These are phyloP conservation scores for Archocentrus centrarchus DNA, from an alignment of 2,113 vertebrate genomes.

Conservation along the genomic window DNA sequence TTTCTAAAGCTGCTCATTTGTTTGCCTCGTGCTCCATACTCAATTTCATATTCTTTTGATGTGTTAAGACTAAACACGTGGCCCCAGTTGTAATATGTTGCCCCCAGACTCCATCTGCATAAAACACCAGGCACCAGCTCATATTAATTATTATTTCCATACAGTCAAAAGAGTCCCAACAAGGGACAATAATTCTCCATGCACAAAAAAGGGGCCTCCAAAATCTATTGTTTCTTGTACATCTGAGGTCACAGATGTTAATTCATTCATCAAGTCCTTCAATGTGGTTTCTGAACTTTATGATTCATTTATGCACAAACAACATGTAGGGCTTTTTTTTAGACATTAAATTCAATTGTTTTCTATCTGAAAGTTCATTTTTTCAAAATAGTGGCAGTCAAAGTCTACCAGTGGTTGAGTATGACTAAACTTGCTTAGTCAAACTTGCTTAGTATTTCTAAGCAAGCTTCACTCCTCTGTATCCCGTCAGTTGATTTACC, in stretches of 20 bases:
- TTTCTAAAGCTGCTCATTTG: slow-evolving; percentile 74
- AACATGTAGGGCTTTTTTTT: not conserved
- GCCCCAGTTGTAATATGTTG: slow-evolving; percentile 31
- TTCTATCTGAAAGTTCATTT: not conserved
- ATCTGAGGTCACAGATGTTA: slow-evolving; percentile 10
- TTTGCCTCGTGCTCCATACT: slow-evolving; percentile 28
- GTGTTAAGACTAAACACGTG: slow-evolving; percentile 56
- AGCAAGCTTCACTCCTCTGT: not conserved
- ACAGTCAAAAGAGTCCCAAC: slow-evolving; percentile 58
- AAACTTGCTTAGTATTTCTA: not conserved
- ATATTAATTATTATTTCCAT: slow-evolving; percentile 66
- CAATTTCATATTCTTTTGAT: slow-evolving; percentile 68
- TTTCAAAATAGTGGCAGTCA: not conserved
- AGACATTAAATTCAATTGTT: not conserved
- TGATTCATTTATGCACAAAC: not conserved
- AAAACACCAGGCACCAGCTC: slow-evolving; percentile 49
- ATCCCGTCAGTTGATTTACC: not conserved
- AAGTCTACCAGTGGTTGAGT: not conserved
- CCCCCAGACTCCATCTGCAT: slow-evolving; percentile 69
- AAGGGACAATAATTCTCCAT: not conserved
- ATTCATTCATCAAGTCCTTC: slow-evolving; percentile 7
- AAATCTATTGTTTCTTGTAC: not conserved
- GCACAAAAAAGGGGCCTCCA: slow-evolving; percentile 25
- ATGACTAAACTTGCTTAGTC: no score
- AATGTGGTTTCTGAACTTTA: not conserved